Evolutionary conservation across 2,113 vertebrate species (phyloP), one percentile per base, ranked within the genome.

Genomic region (Rallus limicola): DNA sequence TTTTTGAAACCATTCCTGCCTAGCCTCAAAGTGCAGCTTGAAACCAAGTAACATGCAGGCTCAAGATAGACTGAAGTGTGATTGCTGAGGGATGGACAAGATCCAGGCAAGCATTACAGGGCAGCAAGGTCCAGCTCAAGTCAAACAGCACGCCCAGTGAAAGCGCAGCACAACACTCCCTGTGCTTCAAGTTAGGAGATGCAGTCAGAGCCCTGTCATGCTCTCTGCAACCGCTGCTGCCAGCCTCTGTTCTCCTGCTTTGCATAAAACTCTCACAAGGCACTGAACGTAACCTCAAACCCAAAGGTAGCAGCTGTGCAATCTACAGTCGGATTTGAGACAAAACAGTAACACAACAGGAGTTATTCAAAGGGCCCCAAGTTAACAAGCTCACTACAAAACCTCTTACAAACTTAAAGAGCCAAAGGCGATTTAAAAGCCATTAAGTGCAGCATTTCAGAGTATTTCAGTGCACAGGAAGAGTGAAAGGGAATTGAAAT

Each of bases 291-390:
- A 87, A 71, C 64, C 87, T 71, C 36, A n/a, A 3, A 26, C 16
- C 59, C 75, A 42, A 44, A 1, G 40, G 86, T 13, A 82, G 29
- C 48, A 65, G 44, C 71, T 75, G 11, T 29, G 29, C 5, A 29
- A 87, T 42, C 19, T 40, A 28, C 71, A 46, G 31, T 9, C 1
- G 0, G 6, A 7, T 29, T 19, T 29, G 29, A 5, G 2, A 76
- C 5, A 0, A 31, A 63, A 40, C 15, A n/a, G 42, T 18, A 79
- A 38, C 17, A 42, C 13, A 71, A 21, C 8, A 42, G 23, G 13
- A 69, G 63, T 56, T 52, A 71, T 33, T 64, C 64, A 40, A 12
- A 12, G 75, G 33, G 7, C 18, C 23, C 33, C 25, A 48, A 44
- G 10, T 59, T 58, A 63, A 76, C 11, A 83, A 72, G 21, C 9